Percentiles rank a stretch among this genome's conserved stretches.
These are phyloP conservation scores for Lobophora halterata DNA, from an alignment of 2,888 invertebrate genomes.

Conservation along the genomic window DNA sequence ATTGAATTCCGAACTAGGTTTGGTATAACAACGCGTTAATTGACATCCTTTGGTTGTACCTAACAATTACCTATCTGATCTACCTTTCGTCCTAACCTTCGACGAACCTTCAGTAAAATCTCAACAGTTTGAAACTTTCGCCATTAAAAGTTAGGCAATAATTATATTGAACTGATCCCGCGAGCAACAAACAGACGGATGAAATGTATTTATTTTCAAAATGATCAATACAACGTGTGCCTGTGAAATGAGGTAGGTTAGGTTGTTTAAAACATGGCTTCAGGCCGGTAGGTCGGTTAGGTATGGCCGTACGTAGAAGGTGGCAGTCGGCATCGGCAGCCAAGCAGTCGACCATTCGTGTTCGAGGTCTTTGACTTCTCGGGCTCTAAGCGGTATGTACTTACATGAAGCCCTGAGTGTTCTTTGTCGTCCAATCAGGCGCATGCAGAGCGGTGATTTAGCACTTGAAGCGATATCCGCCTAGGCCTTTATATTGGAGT, in stretches of 20 bases:
- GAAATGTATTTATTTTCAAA: too few species aligned
- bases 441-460: constrained; percentile 51
- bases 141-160: constrained; percentile 16
- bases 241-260: too few species aligned
- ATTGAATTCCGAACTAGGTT: too few species aligned
- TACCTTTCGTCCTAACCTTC: neutral
- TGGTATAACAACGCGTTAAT: too few species aligned
- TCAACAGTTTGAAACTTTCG: constrained; percentile 10
- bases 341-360: constrained; percentile 8
- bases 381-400: constrained; percentile 15
- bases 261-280: too few species aligned
- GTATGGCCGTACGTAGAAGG: too few species aligned
- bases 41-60: too few species aligned
- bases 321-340: constrained; percentile 6
- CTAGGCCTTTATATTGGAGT: constrained; percentile 38
- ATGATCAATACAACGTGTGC: too few species aligned
- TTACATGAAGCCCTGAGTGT: constrained; percentile 8
- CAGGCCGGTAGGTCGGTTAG: too few species aligned
- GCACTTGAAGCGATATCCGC: constrained; percentile 55
- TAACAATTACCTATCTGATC: too few species aligned
- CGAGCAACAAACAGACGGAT: too few species aligned
- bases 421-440: constrained; percentile 59
- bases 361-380: constrained; percentile 21
- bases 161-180: too few species aligned
- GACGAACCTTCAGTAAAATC: neutral